Base-by-base conservation (phyloP, 1,140 invertebrate species). In the Chironomus tepperi region DNA sequence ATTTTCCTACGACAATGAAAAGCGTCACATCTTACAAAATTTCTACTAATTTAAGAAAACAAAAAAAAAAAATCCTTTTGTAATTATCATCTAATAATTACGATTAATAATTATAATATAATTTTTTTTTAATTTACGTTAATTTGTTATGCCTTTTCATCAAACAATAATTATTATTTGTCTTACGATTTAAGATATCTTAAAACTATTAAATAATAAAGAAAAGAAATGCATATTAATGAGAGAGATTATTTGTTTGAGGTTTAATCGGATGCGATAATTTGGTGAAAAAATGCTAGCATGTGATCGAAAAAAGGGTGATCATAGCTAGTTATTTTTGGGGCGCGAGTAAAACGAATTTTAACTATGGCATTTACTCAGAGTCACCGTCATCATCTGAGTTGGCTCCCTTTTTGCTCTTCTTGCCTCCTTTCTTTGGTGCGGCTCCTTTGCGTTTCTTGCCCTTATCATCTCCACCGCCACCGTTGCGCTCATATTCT, bases 401-500 rank as follows among this genome's bases (percentile, higher is more conserved):
- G 12, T 57, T 8, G 1, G 24, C 24, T 57, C 47, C 47, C n/a
- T 57, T 57, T 57, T 57, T 57, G 47, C 47, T 57, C 47, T 57
- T 57, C n/a, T 57, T 57, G 47, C 10, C 47, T 57, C 47, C 47
- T 15, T 57, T 57, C 47, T 57, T 57, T 57, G 47, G 10, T 12
- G 47, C 47, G 42, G 73, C 73, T 42, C 24, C 42, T 7, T 16
- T 34, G 2, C 34, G 42, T 42, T 74, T 74, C 24, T 74, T 74
- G 8, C 73, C 43, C n/a, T 42, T 42, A 74, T 15, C 65, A 10
- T 19, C 34, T 8, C 18, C 57, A 42, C 21, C 18, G 15, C 74
- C 74, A 6, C 74, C 74, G 42, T 67, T 74, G 12, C n/a, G 47
- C 18, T 67, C 57, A 19, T 74, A 74, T 42, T 74, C 74, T 70